Conservation (phyloP, 2,888 invertebrate genomes). For the Andrena chrysosceles region DNA sequence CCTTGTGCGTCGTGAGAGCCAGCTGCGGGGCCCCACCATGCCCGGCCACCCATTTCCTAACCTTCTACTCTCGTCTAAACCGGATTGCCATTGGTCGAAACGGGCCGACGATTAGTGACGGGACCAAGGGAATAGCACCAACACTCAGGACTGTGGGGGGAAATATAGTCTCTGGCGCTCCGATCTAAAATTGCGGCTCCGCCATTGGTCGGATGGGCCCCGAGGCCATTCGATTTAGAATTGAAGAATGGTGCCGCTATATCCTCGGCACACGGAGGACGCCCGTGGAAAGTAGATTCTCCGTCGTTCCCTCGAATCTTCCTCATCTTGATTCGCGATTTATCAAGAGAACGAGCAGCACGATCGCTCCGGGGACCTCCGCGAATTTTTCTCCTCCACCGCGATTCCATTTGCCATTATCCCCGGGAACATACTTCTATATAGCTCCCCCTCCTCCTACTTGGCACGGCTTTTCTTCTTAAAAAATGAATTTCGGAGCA, state of each 20-base stretch:
- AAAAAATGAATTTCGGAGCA: neutral
- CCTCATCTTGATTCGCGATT: constrained; percentile 57
- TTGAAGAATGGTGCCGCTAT: constrained; percentile 80
- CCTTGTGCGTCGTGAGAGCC: constrained; percentile 79
- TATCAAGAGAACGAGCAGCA: constrained; percentile 51
- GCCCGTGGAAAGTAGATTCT: constrained; percentile 70
- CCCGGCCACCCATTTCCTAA: constrained; percentile 76
- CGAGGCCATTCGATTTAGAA: constrained; percentile 83
- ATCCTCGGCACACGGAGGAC: constrained; percentile 69
- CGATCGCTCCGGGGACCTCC: constrained; percentile 30
- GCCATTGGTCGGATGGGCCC: constrained; percentile 79
- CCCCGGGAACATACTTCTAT: neutral
- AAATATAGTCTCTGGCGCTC: constrained; percentile 61
- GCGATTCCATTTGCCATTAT: constrained; percentile 42
- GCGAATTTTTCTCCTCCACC: constrained; percentile 28
- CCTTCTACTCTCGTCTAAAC: constrained; percentile 75
- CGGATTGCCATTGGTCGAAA: constrained; percentile 77
- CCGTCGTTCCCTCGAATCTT: constrained; percentile 63
- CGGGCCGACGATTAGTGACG: constrained; percentile 73
- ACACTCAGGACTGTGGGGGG: constrained; percentile 50
- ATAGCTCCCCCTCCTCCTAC: neutral
- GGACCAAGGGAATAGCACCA: constrained; percentile 67
- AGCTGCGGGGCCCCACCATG: constrained; percentile 65
- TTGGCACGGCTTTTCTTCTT: neutral
- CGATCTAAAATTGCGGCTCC: constrained; percentile 76